Percentiles rank a stretch among this genome's conserved stretches.
These are phyloP conservation scores for Gambusia affinis DNA, from an alignment of 2,113 vertebrate species.

Conservation along the genomic window DNA sequence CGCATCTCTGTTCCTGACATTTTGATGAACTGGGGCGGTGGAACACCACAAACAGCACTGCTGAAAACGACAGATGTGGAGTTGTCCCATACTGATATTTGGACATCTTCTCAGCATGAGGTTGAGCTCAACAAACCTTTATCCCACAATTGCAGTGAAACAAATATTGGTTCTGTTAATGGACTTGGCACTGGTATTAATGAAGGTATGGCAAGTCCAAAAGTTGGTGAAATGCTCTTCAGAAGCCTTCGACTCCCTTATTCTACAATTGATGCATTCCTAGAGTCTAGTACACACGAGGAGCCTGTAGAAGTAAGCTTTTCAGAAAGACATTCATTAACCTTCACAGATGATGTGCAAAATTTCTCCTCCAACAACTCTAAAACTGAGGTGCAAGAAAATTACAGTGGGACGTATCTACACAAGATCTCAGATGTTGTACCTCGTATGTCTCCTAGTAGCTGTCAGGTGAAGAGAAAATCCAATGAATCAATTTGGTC, in stretches of 20 bases:
- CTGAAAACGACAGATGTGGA: neutral
- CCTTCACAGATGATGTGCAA: neutral
- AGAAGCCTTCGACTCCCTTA: slow-evolving; percentile 35
- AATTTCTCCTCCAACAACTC: neutral
- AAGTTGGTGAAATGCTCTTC: neutral
- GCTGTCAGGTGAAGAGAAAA: neutral
- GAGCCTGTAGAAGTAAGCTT: neutral
- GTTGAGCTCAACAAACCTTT: neutral
- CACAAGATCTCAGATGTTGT: neutral
- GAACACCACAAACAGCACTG: neutral
- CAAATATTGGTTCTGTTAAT: neutral
- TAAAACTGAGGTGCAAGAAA: neutral
- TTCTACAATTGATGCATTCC: neutral
- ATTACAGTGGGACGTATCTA: neutral
- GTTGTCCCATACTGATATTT: neutral
- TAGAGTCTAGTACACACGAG: neutral
- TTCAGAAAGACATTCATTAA: neutral
- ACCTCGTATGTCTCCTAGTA: neutral
- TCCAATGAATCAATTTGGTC: slow-evolving; percentile 70
- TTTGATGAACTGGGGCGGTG: slow-evolving; percentile 40
- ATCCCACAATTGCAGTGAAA: neutral
- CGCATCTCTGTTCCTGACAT: slow-evolving; percentile 51
- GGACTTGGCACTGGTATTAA: neutral
- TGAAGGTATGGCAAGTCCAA: neutral
- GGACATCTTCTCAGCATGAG: neutral